Conservation (phyloP, 2,797 vertebrate species). For the Gallinago solitaria region DNA sequence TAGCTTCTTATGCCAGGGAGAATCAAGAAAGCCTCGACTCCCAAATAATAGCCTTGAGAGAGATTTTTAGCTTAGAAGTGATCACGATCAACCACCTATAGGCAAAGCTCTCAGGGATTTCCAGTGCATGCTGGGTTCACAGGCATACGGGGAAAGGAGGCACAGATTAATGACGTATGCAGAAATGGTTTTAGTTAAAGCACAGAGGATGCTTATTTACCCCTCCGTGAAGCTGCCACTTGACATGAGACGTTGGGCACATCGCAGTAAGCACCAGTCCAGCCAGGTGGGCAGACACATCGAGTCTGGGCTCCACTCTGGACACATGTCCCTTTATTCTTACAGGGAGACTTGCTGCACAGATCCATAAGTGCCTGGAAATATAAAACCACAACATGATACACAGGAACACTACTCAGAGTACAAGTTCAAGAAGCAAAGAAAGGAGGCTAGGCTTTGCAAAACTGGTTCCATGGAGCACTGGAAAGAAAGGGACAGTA, state of each 20-base stretch:
- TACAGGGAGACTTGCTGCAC: slow-evolving; percentile 86
- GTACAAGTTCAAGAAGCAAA: not conserved
- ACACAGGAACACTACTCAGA: not conserved
- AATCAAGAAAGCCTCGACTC: not conserved
- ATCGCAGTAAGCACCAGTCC: slow-evolving; percentile 91
- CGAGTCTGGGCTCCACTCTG: slow-evolving; percentile 84
- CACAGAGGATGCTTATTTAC: slow-evolving; percentile 71
- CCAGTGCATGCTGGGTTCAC: not conserved
- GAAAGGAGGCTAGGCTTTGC: not conserved
- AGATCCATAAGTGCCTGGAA: slow-evolving; percentile 85
- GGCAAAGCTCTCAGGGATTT: not conserved
- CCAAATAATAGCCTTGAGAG: not conserved
- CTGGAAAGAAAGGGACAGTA: not conserved
- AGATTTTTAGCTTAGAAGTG: not conserved
- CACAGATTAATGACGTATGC: accelerated
- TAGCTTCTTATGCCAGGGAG: not conserved
- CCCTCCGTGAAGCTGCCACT: slow-evolving; percentile 78
- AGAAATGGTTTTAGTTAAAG: not conserved
- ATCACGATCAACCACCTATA: accelerated
- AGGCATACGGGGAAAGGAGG: not conserved
- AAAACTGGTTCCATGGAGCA: not conserved
- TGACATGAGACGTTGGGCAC: slow-evolving; percentile 89
- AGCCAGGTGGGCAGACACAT: slow-evolving; percentile 84
- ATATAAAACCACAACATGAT: not conserved
- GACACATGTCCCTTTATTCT: slow-evolving; percentile 86